phyloP scores from a whole-genome alignment of 2,113 vertebrate genomes.

The Dicentrarchus labrax region DNA sequence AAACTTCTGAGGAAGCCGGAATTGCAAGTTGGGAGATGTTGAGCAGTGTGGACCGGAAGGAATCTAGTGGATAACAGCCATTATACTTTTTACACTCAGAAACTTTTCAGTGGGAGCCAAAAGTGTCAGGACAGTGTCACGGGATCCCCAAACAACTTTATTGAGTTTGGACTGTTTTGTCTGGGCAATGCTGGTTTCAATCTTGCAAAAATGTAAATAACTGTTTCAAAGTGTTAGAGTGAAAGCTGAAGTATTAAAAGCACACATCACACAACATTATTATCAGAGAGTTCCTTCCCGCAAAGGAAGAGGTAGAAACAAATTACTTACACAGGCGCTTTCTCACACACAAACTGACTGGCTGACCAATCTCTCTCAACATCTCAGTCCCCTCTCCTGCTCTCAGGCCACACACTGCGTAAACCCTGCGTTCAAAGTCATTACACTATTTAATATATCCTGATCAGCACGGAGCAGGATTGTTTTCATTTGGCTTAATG shows the following conservation, averaged over 20 bases:
- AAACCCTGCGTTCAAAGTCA: slow-evolving; percentile 57
- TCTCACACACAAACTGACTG: slow-evolving; percentile 1
- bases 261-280: slow-evolving; percentile 20
- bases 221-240: slow-evolving; percentile 29
- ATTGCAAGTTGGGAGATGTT: slow-evolving; percentile 47
- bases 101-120: slow-evolving; percentile 63
- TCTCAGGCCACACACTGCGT: slow-evolving; percentile 62
- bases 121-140: slow-evolving; percentile 68
- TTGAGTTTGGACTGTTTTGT: slow-evolving; percentile 50
- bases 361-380: slow-evolving; percentile 25
- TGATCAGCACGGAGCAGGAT: slow-evolving; percentile 64
- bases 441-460: slow-evolving; percentile 69
- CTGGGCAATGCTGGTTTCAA: slow-evolving; percentile 23
- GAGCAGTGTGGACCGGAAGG: slow-evolving; percentile 56
- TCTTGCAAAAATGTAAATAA: slow-evolving; percentile 35
- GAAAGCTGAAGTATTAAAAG: slow-evolving; percentile 49
- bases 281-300: slow-evolving; percentile 11
- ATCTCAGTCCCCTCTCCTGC: slow-evolving; percentile 16
- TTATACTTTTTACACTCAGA: slow-evolving; percentile 57
- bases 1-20: slow-evolving; percentile 48
- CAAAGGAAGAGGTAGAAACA: slow-evolving; percentile 18
- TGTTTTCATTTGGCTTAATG: slow-evolving; percentile 80
- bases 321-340: slow-evolving; percentile 30
- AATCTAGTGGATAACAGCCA: slow-evolving; percentile 64
- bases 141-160: slow-evolving; percentile 64